Evolutionary conservation across 2,888 invertebrate genomes (phyloP).

Genomic region (Pyralis farinalis): DNA sequence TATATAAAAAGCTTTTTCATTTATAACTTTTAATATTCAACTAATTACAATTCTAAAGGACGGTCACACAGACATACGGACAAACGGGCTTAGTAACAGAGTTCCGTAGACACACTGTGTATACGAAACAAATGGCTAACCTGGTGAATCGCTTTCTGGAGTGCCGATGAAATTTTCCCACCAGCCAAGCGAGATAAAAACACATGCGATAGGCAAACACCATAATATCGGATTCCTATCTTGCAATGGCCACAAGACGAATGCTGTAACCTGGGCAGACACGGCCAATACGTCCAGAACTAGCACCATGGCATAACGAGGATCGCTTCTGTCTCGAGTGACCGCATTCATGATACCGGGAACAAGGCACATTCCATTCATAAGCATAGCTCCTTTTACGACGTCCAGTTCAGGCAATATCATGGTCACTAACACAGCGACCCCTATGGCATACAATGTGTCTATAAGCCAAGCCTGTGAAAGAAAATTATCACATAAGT

Average conservation of each 20-base stretch:
- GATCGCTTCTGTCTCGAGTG: constrained; percentile 53
- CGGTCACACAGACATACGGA: too few relatives aligned
- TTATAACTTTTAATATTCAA: too few relatives aligned
- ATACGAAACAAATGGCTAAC: constrained; percentile 38
- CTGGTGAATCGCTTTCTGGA: constrained; percentile 42
- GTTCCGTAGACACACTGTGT: too few relatives aligned
- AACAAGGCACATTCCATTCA: constrained; percentile 90
- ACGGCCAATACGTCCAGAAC: constrained; percentile 82
- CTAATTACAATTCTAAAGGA: too few relatives aligned
- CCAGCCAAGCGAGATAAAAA: constrained; percentile 89
- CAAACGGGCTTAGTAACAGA: constrained; percentile 13
- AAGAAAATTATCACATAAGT: not conserved
- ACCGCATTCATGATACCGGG: constrained; percentile 88
- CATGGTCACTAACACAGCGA: constrained; percentile 87
- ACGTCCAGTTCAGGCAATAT: constrained; percentile 91
- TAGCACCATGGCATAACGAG: constrained; percentile 55
- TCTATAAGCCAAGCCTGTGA: constrained; percentile 85
- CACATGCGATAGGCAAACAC: constrained; percentile 83
- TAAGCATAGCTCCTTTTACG: constrained; percentile 90
- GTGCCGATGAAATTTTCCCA: constrained; percentile 89
- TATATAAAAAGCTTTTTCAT: too few relatives aligned
- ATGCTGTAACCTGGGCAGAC: constrained; percentile 83
- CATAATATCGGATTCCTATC: constrained; percentile 74
- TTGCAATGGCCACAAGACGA: constrained; percentile 85
- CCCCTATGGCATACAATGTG: constrained; percentile 88